A percentile compares a stretch with the other conserved stretches of the same genome.
These are phyloP conservation scores for Pentalonia nigronervosa DNA, from an alignment of 1,140 invertebrate species.

Conservation along the genomic window DNA sequence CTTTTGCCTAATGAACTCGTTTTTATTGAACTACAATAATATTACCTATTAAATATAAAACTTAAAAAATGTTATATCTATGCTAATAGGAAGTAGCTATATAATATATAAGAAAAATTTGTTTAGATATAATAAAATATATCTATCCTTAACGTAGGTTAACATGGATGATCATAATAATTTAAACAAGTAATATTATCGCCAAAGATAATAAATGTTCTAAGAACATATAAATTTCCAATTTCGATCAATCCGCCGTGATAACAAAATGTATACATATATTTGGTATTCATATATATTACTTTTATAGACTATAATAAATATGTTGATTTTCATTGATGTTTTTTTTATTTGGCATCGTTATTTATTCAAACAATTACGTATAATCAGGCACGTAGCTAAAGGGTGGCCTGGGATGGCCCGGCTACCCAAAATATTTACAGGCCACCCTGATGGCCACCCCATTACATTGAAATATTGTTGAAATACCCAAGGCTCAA, in stretches of 20 bases:
- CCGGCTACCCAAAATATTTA: too few relatives aligned
- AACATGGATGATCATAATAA: neutral
- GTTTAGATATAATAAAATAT: neutral
- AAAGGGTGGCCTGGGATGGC: too few relatives aligned
- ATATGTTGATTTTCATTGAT: slow-evolving; percentile 3
- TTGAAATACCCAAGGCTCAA: too few relatives aligned
- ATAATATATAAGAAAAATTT: neutral
- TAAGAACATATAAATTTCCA: neutral
- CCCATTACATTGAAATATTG: too few relatives aligned
- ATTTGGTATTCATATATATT: neutral
- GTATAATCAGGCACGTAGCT: too few relatives aligned
- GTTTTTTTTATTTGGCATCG: neutral
- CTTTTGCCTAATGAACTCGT: neutral
- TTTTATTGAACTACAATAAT: neutral
- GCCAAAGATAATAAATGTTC: neutral
- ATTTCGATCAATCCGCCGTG: neutral
- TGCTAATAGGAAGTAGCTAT: neutral
- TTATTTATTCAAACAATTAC: neutral
- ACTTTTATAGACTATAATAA: neutral
- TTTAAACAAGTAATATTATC: neutral
- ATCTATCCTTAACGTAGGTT: neutral
- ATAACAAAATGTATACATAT: neutral
- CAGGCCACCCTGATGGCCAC: too few relatives aligned
- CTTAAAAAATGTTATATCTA: neutral
- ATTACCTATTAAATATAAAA: neutral